Percentiles rank a stretch among this genome's conserved stretches.
These are phyloP conservation scores for Glyptemys insculpta DNA, from an alignment of 2,797 vertebrate genomes.

Conservation along the genomic window DNA sequence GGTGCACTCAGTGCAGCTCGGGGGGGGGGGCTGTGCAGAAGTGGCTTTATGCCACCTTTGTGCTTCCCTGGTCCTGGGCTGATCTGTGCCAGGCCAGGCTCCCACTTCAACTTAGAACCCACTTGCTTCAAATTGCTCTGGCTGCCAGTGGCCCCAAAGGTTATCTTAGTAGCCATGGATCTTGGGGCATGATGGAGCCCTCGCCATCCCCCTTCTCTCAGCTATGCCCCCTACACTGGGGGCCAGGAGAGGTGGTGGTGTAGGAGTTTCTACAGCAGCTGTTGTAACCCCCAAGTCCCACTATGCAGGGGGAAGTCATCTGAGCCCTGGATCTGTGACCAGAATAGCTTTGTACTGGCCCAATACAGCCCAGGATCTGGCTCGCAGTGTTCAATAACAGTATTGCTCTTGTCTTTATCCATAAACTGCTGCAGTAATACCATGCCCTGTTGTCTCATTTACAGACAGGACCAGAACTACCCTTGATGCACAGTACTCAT, in stretches of 20 bases:
- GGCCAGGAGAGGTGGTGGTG: rapidly evolving
- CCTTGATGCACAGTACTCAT: background rate
- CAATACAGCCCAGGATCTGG: background rate
- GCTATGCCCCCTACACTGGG: rapidly evolving
- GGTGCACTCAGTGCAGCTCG: background rate
- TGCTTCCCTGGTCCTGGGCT: rapidly evolving
- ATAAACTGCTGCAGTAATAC: background rate
- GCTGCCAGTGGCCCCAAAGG: background rate
- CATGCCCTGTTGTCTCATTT: background rate
- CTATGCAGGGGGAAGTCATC: background rate
- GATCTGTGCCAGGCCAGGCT: background rate
- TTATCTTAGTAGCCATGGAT: background rate
- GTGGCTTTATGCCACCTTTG: background rate
- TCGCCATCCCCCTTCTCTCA: rapidly evolving
- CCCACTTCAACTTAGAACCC: background rate
- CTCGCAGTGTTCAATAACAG: background rate
- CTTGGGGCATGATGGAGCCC: background rate
- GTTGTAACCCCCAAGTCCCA: background rate
- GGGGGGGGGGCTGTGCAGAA: background rate
- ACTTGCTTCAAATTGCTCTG: background rate
- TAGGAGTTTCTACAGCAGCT: background rate
- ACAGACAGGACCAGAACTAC: background rate
- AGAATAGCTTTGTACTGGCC: background rate
- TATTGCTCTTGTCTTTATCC: background rate
- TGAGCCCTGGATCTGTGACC: background rate